Conservation (phyloP, 2,113 vertebrate genomes). For the Mustela nigripes region DNA sequence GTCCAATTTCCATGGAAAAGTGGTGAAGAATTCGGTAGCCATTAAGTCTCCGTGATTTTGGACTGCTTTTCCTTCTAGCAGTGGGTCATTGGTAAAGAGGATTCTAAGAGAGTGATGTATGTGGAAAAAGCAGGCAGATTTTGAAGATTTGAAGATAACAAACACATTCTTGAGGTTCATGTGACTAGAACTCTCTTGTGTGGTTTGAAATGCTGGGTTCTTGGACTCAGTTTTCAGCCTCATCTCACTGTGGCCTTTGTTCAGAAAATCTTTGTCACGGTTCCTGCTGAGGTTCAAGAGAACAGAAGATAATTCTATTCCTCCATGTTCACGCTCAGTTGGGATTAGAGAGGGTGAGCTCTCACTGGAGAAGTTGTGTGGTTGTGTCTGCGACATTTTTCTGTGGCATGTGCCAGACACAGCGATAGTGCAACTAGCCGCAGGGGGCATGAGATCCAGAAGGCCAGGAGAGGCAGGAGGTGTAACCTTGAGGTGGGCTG, state of each 20-base stretch:
- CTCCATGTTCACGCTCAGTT: background rate
- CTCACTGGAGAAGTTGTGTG: background rate
- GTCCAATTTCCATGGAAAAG: constrained; percentile 74
- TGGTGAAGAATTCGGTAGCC: constrained; percentile 48
- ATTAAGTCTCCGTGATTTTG: constrained; percentile 51
- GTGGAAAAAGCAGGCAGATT: constrained; percentile 59
- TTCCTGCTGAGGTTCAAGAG: background rate
- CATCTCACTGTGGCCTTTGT: constrained; percentile 50
- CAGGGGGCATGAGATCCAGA: background rate
- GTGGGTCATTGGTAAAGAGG: background rate
- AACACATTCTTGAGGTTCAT: constrained; percentile 37
- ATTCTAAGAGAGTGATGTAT: constrained; percentile 5
- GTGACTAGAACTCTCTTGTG: background rate
- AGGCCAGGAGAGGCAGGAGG: background rate
- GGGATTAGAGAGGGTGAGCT: background rate
- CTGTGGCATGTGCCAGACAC: background rate
- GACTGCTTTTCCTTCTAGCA: background rate
- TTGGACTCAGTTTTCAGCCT: constrained; percentile 52
- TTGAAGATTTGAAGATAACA: constrained; percentile 65
- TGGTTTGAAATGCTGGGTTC: constrained; percentile 57
- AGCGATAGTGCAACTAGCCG: background rate
- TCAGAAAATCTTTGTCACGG: background rate
- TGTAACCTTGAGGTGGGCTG: background rate
- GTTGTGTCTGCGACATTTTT: background rate
- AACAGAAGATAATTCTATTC: background rate